Evolutionary conservation across 2,888 invertebrate species (phyloP), one percentile per base, ranked within the genome.

Genomic region (Deroplatys truncata): DNA sequence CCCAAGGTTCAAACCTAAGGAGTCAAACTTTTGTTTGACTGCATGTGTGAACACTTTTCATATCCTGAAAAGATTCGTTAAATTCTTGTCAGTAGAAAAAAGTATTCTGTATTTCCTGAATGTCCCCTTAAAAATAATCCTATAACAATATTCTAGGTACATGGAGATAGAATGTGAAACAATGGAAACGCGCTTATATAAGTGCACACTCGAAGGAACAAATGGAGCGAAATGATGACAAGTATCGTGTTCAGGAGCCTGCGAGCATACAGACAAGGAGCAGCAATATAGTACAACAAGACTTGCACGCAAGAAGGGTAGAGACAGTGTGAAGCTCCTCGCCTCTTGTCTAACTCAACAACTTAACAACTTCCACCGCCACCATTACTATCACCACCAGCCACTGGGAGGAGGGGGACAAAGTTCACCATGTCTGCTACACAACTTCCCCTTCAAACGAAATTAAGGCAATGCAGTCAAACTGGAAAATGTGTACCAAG

Each of bases 271-370:
- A 87, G 56, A 72, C 56, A 72, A 72, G 56, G 56, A 72, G 87
- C 10, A 87, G 87, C 87, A 87, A 87, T 87, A 87, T 82, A 87
- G 82, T 82, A 87, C 87, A 87, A 87, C 87, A 87, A 87, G 82
- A 87, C 87, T 87, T n/a, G 15, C 85, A 49, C 85, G 43, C 25
- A n/a, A 85, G 85, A 85, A 35, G 31, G 25, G 31, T 25, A 28
- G 85, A 85, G 85, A 13, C 31, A 31, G 85, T 28, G 49, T 43
- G n/a, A n/a, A 31, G 31, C 84, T 43, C 35, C 84, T 43, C 84
- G 84, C 84, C 82, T 89, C 89, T 89, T 85, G 85, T 89, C 84
- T 89, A 89, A 87, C 89, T 88, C 89, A 89, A 89, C 89, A 89
- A 89, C 89, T 89, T 89, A 89, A 89, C 89, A 89, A 89, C 89